Conservation (phyloP, 1,140 invertebrate species). For the Drosophila melanogaster region Release_6_plus_ISO1_MT NT_033779.5:1053001-1053500, state of each 20-base stretch:
- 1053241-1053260: not conserved
- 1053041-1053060: conserved; percentile 87
- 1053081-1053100: conserved; percentile 11
- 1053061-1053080: conserved; percentile 3
- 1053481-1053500: conserved; percentile 10
- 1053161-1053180: conserved; percentile 58
- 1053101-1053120: conserved; percentile 56
- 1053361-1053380: conserved; percentile 18
- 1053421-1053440: conserved; percentile 18
- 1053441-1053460: conserved; percentile 27
- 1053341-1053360: no score
- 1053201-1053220: conserved; percentile 73
- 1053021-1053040: conserved; percentile 90
- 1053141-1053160: conserved; percentile 71
- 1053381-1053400: conserved; percentile 49
- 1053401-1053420: conserved; percentile 29
- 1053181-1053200: conserved; percentile 66
- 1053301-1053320: not conserved
- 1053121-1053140: conserved; percentile 81
- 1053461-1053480: conserved; percentile 17
- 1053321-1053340: not conserved
- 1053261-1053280: not conserved
- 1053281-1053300: not conserved
- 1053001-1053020: conserved; percentile 89
- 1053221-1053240: conserved; percentile 4